Conservation (phyloP, 2,888 invertebrate species). For the Heliconius sara region DNA sequence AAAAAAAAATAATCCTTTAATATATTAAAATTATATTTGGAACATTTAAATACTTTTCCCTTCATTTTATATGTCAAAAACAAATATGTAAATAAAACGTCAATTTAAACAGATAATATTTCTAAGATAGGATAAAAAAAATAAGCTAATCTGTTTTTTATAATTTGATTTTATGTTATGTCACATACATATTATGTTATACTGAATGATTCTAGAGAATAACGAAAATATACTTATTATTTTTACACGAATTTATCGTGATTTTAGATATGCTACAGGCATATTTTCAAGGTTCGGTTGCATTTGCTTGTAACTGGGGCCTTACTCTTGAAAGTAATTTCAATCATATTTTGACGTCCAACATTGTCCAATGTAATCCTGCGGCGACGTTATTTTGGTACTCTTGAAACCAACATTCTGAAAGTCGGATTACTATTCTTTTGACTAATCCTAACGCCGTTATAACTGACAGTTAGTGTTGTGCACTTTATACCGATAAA, state of each 20-base stretch:
- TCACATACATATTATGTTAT: not conserved
- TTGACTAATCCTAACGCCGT: too few relatives aligned
- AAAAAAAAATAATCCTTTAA: not conserved
- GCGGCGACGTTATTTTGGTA: too few relatives aligned
- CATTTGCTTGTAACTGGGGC: too few relatives aligned
- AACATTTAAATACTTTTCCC: not conserved
- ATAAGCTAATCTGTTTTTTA: not conserved
- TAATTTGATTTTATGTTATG: not conserved
- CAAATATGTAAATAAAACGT: not conserved
- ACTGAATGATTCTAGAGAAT: not conserved
- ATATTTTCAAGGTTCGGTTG: not conserved
- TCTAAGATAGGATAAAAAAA: not conserved
- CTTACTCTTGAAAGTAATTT: too few relatives aligned
- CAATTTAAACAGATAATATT: constrained; percentile 7
- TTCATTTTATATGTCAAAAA: not conserved
- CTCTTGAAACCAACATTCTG: too few relatives aligned
- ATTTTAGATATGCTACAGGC: not conserved
- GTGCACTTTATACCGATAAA: too few relatives aligned
- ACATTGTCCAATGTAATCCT: too few relatives aligned
- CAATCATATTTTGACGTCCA: too few relatives aligned
- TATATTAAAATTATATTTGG: not conserved
- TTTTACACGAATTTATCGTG: not conserved
- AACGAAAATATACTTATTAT: not conserved
- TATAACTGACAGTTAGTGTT: too few relatives aligned
- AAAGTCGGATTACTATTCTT: too few relatives aligned